Evolutionary conservation across 2,797 vertebrate species (phyloP).

Genomic region (Neomorphus geoffroyi): DNA sequence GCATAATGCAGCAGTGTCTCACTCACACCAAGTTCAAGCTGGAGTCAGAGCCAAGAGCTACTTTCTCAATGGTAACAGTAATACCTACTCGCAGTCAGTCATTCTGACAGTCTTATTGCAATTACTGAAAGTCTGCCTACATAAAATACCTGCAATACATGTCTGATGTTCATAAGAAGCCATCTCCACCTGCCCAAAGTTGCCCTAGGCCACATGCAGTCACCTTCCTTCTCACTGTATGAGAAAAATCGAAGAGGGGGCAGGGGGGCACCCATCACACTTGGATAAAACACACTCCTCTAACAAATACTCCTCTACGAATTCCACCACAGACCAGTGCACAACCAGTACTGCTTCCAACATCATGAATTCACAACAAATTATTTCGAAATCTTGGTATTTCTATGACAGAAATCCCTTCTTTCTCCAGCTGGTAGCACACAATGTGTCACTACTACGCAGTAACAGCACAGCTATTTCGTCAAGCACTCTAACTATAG

Average conservation of each 20-base stretch:
- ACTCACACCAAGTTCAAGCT: not conserved
- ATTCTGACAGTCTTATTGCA: not conserved
- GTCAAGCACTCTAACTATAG: not conserved
- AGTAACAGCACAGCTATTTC: not conserved
- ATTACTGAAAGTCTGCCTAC: not conserved
- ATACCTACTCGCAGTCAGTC: not conserved
- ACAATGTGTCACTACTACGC: not conserved
- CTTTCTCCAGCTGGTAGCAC: not conserved
- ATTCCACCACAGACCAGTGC: not conserved
- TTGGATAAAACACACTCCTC: not conserved
- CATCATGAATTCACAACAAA: not conserved
- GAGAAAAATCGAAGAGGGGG: rapidly evolving
- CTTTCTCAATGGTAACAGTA: not conserved
- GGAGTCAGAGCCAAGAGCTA: not conserved
- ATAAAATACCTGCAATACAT: not conserved
- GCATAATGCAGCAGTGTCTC: not conserved
- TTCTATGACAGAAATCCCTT: not conserved
- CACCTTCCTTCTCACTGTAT: not conserved
- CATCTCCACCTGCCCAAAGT: not conserved
- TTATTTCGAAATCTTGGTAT: not conserved
- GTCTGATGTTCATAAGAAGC: not conserved
- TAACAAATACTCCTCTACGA: not conserved
- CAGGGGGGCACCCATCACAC: rapidly evolving
- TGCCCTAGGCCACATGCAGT: not conserved
- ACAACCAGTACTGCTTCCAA: not conserved